These are phyloP conservation scores for Enteromius anoplus DNA, from an alignment of 2,797 vertebrate genomes.

Conservation along the genomic window DNA sequence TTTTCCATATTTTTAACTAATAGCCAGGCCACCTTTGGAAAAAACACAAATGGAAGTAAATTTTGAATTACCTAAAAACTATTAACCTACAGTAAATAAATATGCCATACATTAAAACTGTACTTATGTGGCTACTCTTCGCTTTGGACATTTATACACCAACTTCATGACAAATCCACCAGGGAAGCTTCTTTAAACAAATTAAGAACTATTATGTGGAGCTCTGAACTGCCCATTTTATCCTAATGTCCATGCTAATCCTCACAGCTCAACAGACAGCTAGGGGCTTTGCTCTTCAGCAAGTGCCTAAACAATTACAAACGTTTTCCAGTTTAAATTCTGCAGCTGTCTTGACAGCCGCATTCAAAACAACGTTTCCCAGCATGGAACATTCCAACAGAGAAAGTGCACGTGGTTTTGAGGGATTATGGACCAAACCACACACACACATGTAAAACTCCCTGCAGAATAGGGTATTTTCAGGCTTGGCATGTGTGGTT, in stretches of 20 bases:
- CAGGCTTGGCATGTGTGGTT: slow-evolving; percentile 12
- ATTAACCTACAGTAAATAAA: not conserved
- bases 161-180: not conserved
- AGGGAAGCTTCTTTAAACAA: slow-evolving; percentile 8
- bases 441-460: slow-evolving; percentile 13
- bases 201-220: not conserved
- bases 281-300: slow-evolving; percentile 26
- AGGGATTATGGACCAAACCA: slow-evolving; percentile 19
- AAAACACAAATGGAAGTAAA: not conserved
- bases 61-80: not conserved
- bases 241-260: slow-evolving; percentile 25
- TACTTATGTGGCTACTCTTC: not conserved
- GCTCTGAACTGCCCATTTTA: not conserved
- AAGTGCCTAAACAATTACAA: slow-evolving; percentile 26
- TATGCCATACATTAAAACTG: not conserved
- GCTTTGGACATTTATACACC: not conserved
- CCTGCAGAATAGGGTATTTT: not conserved
- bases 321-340: slow-evolving; percentile 16
- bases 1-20: not conserved
- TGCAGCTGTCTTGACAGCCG: slow-evolving; percentile 20
- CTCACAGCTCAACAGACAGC: slow-evolving; percentile 17
- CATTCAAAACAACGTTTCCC: slow-evolving; percentile 15
- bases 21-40: not conserved
- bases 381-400: slow-evolving; percentile 29
- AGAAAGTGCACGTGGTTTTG: slow-evolving; percentile 23